Evolutionary conservation across 2,888 invertebrate genomes (phyloP).

Genomic region (Polyploca ridens): DNA sequence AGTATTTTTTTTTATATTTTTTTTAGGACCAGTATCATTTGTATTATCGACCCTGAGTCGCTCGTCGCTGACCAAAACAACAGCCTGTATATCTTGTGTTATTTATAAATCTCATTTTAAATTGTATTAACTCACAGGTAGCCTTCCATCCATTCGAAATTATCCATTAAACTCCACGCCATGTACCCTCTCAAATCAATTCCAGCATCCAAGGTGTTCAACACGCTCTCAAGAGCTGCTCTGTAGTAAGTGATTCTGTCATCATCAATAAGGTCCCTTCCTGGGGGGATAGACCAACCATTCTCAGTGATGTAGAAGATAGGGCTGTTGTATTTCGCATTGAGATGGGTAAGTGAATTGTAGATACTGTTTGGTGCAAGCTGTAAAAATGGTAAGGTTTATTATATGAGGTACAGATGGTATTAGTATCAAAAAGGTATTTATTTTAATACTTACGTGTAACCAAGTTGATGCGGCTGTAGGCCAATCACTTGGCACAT

Average conservation of each 20-base stretch:
- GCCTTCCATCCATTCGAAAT: conserved; percentile 86
- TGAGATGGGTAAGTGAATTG: conserved; percentile 75
- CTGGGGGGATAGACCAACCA: conserved; percentile 71
- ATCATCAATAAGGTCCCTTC: conserved; percentile 61
- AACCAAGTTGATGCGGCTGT: conserved; percentile 46
- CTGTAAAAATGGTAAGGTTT: conserved; percentile 34
- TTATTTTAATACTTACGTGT: conserved; percentile 32
- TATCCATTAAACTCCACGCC: conserved; percentile 86
- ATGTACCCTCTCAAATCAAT: conserved; percentile 81
- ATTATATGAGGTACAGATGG: neutral
- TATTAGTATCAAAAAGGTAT: neutral
- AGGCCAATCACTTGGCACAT: conserved; percentile 42
- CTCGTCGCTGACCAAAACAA: no score
- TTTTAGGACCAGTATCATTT: no score
- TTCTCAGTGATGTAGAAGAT: conserved; percentile 85
- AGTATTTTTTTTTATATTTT: no score
- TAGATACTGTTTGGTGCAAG: conserved; percentile 82
- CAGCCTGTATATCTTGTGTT: no score
- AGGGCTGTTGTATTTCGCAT: conserved; percentile 72
- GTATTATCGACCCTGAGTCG: no score
- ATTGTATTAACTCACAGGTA: conserved; percentile 70
- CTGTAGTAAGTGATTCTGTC: conserved; percentile 67
- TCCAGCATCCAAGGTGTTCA: conserved; percentile 69
- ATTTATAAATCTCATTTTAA: neutral
- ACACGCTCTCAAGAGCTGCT: conserved; percentile 63